Conservation (phyloP, 37 sponge, comb jelly and placozoan species). For the Chondrilla cf. caribensis region DNA sequence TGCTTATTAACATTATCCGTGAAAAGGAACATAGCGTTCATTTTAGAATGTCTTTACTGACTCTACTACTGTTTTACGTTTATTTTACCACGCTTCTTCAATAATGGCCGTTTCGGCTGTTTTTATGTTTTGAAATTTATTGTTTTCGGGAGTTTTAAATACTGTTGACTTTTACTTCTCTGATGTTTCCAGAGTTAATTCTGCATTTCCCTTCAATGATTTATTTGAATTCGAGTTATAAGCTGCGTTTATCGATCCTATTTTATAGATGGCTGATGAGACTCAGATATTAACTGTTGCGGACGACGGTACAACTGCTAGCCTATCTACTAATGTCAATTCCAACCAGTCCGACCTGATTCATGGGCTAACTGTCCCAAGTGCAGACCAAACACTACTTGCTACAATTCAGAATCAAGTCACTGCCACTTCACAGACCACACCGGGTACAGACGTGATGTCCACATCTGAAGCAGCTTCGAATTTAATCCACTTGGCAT, state of each 20-base stretch:
- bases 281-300: background rate
- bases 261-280: constrained; percentile 7
- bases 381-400: background rate
- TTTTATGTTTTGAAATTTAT: too few relatives aligned
- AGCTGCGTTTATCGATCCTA: too few relatives aligned
- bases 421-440: background rate
- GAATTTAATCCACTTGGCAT: constrained; percentile 32
- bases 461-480: constrained; percentile 15
- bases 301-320: background rate
- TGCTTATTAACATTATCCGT: background rate
- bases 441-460: background rate
- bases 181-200: too few relatives aligned
- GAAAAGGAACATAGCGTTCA: background rate
- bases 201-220: too few relatives aligned
- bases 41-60: too few relatives aligned
- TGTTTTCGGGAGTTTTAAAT: too few relatives aligned
- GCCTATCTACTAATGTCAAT: background rate
- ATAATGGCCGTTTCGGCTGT: too few relatives aligned
- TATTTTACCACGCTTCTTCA: too few relatives aligned
- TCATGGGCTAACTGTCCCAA: background rate
- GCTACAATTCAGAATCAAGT: constrained; percentile 21
- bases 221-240: too few relatives aligned
- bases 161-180: too few relatives aligned
- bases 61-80: too few relatives aligned
- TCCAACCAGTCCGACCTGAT: background rate